These are phyloP conservation scores for Leptothorax acervorum DNA, from an alignment of 2,888 invertebrate genomes.

Conservation along the genomic window DNA sequence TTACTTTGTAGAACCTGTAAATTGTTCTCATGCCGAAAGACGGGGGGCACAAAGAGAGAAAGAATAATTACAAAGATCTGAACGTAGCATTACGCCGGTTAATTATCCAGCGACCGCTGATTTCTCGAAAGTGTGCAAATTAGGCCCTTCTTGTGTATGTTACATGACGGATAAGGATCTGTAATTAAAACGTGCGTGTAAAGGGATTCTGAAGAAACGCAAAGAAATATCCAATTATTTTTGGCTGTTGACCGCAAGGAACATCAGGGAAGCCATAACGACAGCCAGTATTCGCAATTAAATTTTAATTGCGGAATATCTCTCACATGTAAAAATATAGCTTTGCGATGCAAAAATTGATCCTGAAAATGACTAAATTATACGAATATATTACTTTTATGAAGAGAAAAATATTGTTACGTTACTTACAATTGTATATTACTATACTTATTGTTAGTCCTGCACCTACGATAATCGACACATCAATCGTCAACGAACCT, in stretches of 20 bases:
- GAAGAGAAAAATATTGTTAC: not conserved
- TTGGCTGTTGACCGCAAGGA: conserved; percentile 3
- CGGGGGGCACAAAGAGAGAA: not conserved
- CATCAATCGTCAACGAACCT: conserved; percentile 43
- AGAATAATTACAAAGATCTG: conserved; percentile 24
- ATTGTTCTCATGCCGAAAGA: conserved; percentile 24
- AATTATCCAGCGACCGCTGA: conserved; percentile 36
- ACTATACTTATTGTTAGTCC: not conserved
- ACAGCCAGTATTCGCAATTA: conserved; percentile 6
- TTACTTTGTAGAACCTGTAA: not conserved
- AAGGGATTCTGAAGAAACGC: conserved; percentile 12
- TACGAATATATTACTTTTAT: not conserved
- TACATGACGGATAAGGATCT: conserved; percentile 29
- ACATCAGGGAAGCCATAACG: not conserved
- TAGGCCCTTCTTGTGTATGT: conserved; percentile 11
- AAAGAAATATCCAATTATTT: conserved; percentile 32
- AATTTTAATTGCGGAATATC: conserved; percentile 14
- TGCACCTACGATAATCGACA: conserved; percentile 24
- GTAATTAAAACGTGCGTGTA: conserved; percentile 38
- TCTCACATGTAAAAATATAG: not conserved
- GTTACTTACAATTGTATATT: not conserved
- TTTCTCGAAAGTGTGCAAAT: conserved; percentile 51
- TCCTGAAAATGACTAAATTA: not conserved
- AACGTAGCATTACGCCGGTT: conserved; percentile 23
- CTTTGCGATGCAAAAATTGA: not conserved